Evolutionary conservation across 2,113 vertebrate genomes (phyloP), one percentile per base, ranked within the genome.

Genomic region (Ophthalmolycus amberensis): DNA sequence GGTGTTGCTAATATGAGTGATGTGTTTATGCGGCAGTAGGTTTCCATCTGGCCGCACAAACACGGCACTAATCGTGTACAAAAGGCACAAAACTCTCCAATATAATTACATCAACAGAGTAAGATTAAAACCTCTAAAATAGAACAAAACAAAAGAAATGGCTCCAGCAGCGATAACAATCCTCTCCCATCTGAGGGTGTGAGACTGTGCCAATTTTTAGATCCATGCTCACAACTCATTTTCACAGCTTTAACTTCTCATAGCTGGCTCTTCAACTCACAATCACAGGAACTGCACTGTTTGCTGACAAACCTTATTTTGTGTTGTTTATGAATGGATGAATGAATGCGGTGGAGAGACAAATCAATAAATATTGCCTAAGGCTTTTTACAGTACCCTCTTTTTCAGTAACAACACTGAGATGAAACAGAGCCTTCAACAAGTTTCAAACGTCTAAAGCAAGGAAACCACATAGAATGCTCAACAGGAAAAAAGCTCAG

Each of bases 11-110:
- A 65, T 44, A 20, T 62, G 34, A 79, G 42, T 44, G 59, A 67
- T 72, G 20, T 46, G 37, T 74, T 79, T 65, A 66, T 70, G 70
- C 44, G 10, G 42, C 60, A 48, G 40, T 5, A 22, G 50, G 50
- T 75, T 60, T 80, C 34, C 59, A 77, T 74, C 37, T 66, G 42
- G 59, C 11, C 59, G 38, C 29, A 40, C 18, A 9, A 14, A 34
- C 16, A 1, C 18, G 34, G 25, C 22, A 34, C 20, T 32, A 29
- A 64, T 44, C 8, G 16, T 54, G 58, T 50, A 11, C 16, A 32
- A 10, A 42, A 11, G 14, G 25, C 14, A 1, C 6, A 15, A 74
- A 52, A 20, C 42, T 42, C n/a, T 63, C 50, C 20, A 10, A 52
- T 32, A 5, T n/a, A 20, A 58, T 58, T 37, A 46, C 37, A 25